Conservation (phyloP, 1,140 invertebrate species). For the roundworm (Caenorhabditis elegans) region WBcel235 BX284605.5:14452501-14453000, state of each 20-base stretch:
- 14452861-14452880: too few species aligned
- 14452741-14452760: conserved; percentile 1
- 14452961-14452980: too few species aligned
- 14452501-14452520: conserved; percentile 50
- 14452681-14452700: background rate
- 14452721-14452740: conserved; percentile 12
- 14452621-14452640: background rate
- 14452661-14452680: background rate
- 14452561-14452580: background rate
- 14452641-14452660: background rate
- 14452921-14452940: background rate
- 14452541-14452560: conserved; percentile 33
- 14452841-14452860: conserved; percentile 8
- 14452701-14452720: background rate
- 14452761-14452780: background rate
- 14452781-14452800: background rate
- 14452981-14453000: too few species aligned
- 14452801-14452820: conserved; percentile 10
- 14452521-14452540: conserved; percentile 33
- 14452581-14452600: background rate
- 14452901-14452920: background rate
- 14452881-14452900: background rate
- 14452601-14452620: background rate
- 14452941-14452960: too few species aligned
- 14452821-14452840: background rate